Evolutionary conservation across 2,113 vertebrate species (phyloP), one percentile per base, ranked within the genome.

Genomic region (Australoheros scitulus): DNA sequence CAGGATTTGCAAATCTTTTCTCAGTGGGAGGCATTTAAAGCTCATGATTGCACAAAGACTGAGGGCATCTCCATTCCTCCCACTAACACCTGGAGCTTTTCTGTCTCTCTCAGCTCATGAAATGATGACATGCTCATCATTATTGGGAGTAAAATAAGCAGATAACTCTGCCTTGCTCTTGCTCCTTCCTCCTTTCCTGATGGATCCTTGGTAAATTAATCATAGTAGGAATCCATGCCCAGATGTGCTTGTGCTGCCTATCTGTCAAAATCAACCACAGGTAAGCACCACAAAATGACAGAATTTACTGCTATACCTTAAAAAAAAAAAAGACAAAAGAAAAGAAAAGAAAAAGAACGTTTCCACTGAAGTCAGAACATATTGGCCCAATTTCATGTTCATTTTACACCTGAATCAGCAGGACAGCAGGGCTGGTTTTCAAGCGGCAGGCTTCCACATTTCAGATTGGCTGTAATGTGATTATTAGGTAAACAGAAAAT

Each of bases 401-500:
- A 34, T 80, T 80, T 84, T 18, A 52, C 32, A 59, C 34, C 36
- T 77, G 43, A 78, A 75, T 64, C 15, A 34, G 9, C 11, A 50
- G 43, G 68, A 76, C 68, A 75, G 47, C 26, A 72, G 65, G 8
- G 5, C 20, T 65, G 70, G 26, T 82, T 52, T 29, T 64, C 9
- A 76, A 60, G 56, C 2, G 6, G 55, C 47, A 7, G 10, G 41
- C 14, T 11, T 61, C 24, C 63, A 81, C 15, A 22, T 82, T 81
- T 70, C 43, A 82, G 17, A 77, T 78, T 11, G 32, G 26, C 86
- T 79, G 15, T 79, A 74, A 80, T 64, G 56, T 83, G 72, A 84
- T 82, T 84, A 76, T 72, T 76, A 91, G 87, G 63, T 68, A 43
- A 82, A 76, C 59, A 18, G 76, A 91, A 88, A 91, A 89, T 74